Conservation (phyloP, 1,140 invertebrate species). For the Hermetia illucens region DNA sequence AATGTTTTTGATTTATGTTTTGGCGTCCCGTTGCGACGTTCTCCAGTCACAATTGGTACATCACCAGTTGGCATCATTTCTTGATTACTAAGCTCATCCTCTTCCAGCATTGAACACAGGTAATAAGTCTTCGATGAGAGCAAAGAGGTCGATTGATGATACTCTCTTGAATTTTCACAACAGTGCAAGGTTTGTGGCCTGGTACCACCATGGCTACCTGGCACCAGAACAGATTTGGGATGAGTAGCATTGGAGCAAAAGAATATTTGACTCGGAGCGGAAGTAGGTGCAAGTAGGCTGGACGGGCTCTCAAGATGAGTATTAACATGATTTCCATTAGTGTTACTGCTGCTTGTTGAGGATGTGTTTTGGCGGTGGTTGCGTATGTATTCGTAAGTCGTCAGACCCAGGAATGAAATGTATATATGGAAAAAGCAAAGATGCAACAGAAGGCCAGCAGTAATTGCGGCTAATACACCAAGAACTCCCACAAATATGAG, state of each 20-base stretch:
- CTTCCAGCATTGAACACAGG: conserved; percentile 25
- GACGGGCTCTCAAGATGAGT: conserved; percentile 20
- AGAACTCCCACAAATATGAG: conserved; percentile 47
- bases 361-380: conserved; percentile 35
- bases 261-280: conserved; percentile 11
- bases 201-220: neutral
- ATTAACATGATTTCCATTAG: conserved; percentile 10
- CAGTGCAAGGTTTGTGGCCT: conserved; percentile 17
- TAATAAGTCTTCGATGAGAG: conserved; percentile 19
- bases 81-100: conserved; percentile 6
- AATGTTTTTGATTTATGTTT: conserved; percentile 13
- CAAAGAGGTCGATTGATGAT: conserved; percentile 14
- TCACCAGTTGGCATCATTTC: too few relatives aligned
- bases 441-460: conserved; percentile 67
- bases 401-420: conserved; percentile 67
- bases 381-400: conserved; percentile 79
- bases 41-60: too few relatives aligned
- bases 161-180: conserved; percentile 23
- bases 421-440: conserved; percentile 82
- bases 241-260: conserved; percentile 22
- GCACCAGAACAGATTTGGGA: conserved; percentile 10
- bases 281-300: conserved; percentile 13
- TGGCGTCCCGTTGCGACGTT: neutral
- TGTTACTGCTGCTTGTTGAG: conserved; percentile 9
- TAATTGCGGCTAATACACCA: conserved; percentile 54